A percentile compares a stretch with the other conserved stretches of the same genome.
phyloP scores from a whole-genome alignment of 2,797 vertebrate genomes.

The Xiphophorus birchmanni region DNA sequence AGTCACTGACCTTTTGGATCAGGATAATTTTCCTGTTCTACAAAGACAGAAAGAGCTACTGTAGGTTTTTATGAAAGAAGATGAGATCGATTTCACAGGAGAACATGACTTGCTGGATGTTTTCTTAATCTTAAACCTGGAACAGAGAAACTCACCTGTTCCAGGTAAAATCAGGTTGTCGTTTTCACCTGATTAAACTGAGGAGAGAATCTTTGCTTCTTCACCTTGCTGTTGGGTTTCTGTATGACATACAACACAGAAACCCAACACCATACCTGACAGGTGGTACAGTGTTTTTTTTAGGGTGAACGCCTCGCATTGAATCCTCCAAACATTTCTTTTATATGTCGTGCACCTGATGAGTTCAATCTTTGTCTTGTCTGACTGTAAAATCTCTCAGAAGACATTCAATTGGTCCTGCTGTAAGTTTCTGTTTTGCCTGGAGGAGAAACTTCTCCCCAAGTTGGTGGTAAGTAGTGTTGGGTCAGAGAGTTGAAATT shows the following conservation, averaged over 20 bases:
- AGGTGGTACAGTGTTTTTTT: neutral
- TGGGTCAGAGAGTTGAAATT: neutral
- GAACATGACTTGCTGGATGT: neutral
- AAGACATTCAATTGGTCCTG: neutral
- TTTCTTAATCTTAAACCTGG: neutral
- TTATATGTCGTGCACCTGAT: neutral
- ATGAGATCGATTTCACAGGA: slow-evolving; percentile 7
- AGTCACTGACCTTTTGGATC: slow-evolving; percentile 33
- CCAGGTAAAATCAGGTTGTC: slow-evolving; percentile 5
- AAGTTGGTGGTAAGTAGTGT: neutral
- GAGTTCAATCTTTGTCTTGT: neutral
- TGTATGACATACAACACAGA: neutral
- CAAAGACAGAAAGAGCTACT: slow-evolving; percentile 9
- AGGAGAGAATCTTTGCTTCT: neutral
- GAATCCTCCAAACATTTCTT: neutral
- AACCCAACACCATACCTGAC: neutral
- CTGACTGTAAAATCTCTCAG: neutral
- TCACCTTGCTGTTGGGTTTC: neutral
- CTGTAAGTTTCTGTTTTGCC: neutral
- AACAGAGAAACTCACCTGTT: neutral
- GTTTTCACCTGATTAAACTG: neutral
- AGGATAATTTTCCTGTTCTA: slow-evolving; percentile 13
- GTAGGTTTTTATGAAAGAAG: slow-evolving; percentile 10
- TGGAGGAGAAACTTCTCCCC: neutral
- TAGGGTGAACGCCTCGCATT: neutral